Evolutionary conservation across 2,797 vertebrate genomes (phyloP), one percentile per base, ranked within the genome.

Genomic region (Podarcis lilfordi): DNA sequence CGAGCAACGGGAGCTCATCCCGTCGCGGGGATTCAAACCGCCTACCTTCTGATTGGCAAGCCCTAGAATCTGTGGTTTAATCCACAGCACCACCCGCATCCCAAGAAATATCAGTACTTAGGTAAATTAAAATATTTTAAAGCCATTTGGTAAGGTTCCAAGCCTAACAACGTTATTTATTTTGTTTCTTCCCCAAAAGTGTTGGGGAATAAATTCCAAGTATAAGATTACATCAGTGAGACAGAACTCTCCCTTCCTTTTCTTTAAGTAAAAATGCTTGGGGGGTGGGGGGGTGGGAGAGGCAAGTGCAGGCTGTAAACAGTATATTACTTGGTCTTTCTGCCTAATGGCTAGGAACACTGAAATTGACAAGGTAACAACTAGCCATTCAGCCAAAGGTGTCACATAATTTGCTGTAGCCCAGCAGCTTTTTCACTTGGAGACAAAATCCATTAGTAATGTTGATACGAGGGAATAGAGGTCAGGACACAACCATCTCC

Each of bases 301-400:
- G 82, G 61, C 85, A 84, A 92, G 86, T 92, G 61, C 83, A 86
- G 77, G 68, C 72, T 88, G 74, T 85, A 90, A 92, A 89, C 50
- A 90, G 86, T 81, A 85, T 82, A 85, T 93, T 93, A 89, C 78
- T 85, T 82, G 61, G 66, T 89, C 10, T 82, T 91, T 94, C 91
- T 88, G 84, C 71, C 27, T 89, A 88, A 95, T 79, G 40, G 55
- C 74, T 87, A 92, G 66, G 71, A 91, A 32, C n/a, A 75, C 66
- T 15, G n/a, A 89, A 66, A 68, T 75, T 92, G 89, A 91, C 86
- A 89, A 86, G 79, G 86, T 90, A 92, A 80, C 84, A 87, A 88
- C 78, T 9, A 25, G 81, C 84, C 84, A 85, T 0, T 21, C 83
- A 90, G 45, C 21, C 80, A 93, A 87, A 91, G 71, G 84, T 66